A percentile compares a stretch with the other conserved stretches of the same genome.
These are phyloP conservation scores for Campylomormyrus tamandua DNA, from an alignment of 2,113 vertebrate genomes.

Conservation along the genomic window DNA sequence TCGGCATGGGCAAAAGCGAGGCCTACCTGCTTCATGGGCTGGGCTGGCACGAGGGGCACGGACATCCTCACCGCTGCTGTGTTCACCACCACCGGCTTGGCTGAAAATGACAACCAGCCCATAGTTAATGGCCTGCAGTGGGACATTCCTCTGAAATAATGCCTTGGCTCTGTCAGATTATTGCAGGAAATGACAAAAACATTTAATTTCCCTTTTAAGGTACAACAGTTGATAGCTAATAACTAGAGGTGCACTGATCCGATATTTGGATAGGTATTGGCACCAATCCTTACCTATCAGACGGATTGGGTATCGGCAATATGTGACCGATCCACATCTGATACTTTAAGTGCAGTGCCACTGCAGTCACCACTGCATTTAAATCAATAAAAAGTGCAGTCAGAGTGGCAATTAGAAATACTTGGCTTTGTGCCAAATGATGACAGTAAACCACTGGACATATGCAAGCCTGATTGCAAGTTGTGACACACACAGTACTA, in stretches of 20 bases:
- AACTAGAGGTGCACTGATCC: background rate
- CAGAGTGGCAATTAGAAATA: background rate
- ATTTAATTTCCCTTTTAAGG: background rate
- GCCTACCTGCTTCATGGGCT: constrained; percentile 86
- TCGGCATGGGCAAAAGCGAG: background rate
- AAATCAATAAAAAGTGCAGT: background rate
- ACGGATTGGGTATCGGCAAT: background rate
- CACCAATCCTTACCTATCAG: background rate
- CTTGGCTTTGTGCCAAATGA: background rate
- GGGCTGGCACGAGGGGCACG: constrained; percentile 83
- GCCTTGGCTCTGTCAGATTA: background rate
- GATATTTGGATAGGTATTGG: background rate
- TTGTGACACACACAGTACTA: background rate
- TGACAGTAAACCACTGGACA: background rate
- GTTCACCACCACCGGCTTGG: constrained; percentile 84
- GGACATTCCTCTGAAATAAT: background rate
- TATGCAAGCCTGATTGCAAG: background rate
- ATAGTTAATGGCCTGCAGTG: background rate
- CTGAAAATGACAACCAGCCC: constrained; percentile 48
- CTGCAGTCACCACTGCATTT: background rate
- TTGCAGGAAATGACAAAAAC: background rate
- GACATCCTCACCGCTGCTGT: constrained; percentile 85
- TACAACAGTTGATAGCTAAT: background rate
- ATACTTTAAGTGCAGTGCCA: background rate
- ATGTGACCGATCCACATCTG: background rate